Conservation (phyloP, 1,140 invertebrate species). For the Gryon sp. region DNA sequence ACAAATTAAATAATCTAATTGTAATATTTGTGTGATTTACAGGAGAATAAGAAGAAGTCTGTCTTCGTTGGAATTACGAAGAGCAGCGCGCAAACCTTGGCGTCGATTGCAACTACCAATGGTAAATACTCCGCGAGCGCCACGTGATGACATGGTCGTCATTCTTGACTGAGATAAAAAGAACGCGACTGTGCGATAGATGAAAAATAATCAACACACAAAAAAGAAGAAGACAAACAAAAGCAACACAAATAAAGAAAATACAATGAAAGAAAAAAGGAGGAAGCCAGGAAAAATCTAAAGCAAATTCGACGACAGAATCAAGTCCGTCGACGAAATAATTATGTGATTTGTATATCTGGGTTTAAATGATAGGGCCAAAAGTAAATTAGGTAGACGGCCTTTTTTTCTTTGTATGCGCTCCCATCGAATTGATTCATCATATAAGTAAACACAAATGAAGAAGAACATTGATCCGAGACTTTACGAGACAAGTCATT, state of each 20-base stretch:
- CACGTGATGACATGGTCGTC: slow-evolving; percentile 82
- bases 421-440: slow-evolving; percentile 36
- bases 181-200: slow-evolving; percentile 60
- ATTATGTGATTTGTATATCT: slow-evolving; percentile 60
- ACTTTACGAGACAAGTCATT: slow-evolving; percentile 72
- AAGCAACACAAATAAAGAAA: too few relatives aligned
- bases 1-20: not conserved
- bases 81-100: slow-evolving; percentile 95
- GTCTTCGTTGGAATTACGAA: slow-evolving; percentile 88
- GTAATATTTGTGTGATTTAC: slow-evolving; percentile 60
- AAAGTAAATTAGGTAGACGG: slow-evolving; percentile 28
- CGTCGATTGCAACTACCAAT: slow-evolving; percentile 82
- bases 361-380: slow-evolving; percentile 25
- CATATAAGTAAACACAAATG: too few relatives aligned
- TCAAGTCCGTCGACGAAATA: slow-evolving; percentile 37
- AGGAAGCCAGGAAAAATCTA: too few relatives aligned
- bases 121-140: slow-evolving; percentile 70
- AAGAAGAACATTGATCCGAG: slow-evolving; percentile 68
- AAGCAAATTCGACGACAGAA: too few relatives aligned
- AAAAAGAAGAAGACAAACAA: too few relatives aligned
- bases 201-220: too few relatives aligned
- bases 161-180: slow-evolving; percentile 84
- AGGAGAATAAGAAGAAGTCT: slow-evolving; percentile 92
- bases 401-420: slow-evolving; percentile 25
- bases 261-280: too few relatives aligned